Evolutionary conservation across 2,888 invertebrate genomes (phyloP), one percentile per base, ranked within the genome.

Genomic region (Microplitis deprimator): DNA sequence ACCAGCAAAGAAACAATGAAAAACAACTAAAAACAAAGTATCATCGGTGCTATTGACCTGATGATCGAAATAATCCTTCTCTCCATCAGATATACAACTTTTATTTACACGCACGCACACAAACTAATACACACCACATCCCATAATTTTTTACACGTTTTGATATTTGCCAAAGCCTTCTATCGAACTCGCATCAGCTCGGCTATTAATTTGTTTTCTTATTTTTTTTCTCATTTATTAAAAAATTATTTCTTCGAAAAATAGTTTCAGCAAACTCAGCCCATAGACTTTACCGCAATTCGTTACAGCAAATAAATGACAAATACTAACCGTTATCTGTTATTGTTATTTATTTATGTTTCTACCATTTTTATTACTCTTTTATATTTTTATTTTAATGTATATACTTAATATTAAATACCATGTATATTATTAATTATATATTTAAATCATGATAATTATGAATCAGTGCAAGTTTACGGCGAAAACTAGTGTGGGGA

Each of bases 1-100:
- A 50, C 4, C 79, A 80, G 70, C 80, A 79, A 75, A 81, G 81
- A 79, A 82, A 13, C 60, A 74, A 72, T 40, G 64, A 72, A 64
- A 62, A 64, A 72, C 16, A 38, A 20, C 29, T 16, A 68, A 68
- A 68, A 68, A n/a, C 39, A 39, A 68, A 50, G 50, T 50, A 50
- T 50, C 50, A 50, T 29, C 50, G 50, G 50, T 50, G 50, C 50
- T 50, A 50, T 50, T 50, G 50, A 50, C 50, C 50, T 13, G 50
- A 50, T 50, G 10, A 50, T 50, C 50, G 50, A 50, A 50, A 50
- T 50, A 50, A 50, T 50, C 50, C 50, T 13, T 13, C 8, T 50
- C 50, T 8, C 10, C 8, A 50, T 50, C 50, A 50, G 50, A 50
- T 50, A 13, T 50, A 29, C 5, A 50, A 13, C 13, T 50, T 13